Evolutionary conservation across 2,888 invertebrate species (phyloP), one percentile per base, ranked within the genome.

Genomic region (Parnassius mnemosyne): DNA sequence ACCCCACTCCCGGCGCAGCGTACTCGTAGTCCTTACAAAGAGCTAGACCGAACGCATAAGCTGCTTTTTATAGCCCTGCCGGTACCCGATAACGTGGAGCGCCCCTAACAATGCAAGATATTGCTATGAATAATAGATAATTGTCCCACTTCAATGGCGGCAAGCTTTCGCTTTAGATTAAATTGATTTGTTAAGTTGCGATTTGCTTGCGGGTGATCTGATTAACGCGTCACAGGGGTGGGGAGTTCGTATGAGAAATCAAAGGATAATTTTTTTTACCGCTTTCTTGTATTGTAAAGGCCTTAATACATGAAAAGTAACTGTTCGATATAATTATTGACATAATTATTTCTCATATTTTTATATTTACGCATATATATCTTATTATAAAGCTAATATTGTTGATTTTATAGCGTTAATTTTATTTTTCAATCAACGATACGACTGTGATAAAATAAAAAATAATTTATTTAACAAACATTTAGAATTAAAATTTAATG

Each of bases 31-130:
- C 67, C 71, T 68, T 68, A 72, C 73, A 73, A 73, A 76, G 80
- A 79, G 85, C 85, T 85, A 87, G 89, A 88, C 81, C 78, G 79
- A 79, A 80, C 85, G 77, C 89, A 88, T 90, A 90, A 91, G 89
- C 90, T 89, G 80, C 81, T 89, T 91, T 91, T 91, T 91, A 90
- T 90, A 83, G 89, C 85, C 77, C 90, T 91, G 90, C 72, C 81
- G 77, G 72, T 72, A 70, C 71, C 79, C 74, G 91, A 91, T 91
- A 91, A 80, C 84, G 83, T 77, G 58, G 63, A 69, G 75, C 77
- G 72, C 75, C 78, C 76, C 80, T 78, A 80, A 87, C 88, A 89
- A 88, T 83, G 83, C 83, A 77, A 85, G 87, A 87, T 87, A 86
- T 84, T 80, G 80, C 84, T 75, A 78, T 80, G 81, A 83, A 78